Evolutionary conservation across 1,140 invertebrate species (phyloP), one percentile per base, ranked within the genome.

Genomic region (Vollenhovia emeryi): DNA sequence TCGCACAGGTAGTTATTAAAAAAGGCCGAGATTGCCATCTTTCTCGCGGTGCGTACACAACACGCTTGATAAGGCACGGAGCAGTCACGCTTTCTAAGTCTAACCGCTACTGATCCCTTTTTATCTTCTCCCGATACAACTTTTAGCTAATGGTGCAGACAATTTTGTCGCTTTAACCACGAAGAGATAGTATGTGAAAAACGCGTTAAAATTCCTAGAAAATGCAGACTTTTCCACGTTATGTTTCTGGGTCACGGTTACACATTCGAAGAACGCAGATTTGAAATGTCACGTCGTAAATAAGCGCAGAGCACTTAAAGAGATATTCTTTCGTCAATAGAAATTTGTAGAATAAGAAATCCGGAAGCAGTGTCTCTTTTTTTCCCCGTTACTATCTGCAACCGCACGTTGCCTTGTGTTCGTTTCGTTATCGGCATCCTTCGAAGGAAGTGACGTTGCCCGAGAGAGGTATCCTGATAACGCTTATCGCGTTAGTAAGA

Each of bases 31-130:
- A 60, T 64, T 50, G 59, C 43, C 43, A 83, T 82, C 62, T 78
- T 80, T 73, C 45, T 76, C 30, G 33, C 9, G 73, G 15, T 55
- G 24, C 40, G 33, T 57, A 50, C 33, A 45, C 48, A 80, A 69
- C 59, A 78, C 33, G n/a, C 59, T 76, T 33, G 36, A 79, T 79
- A 86, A 40, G 73, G 18, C 18, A 48, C 74, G 50, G n/a, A 83
- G 68, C 78, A 82, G 91, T 92, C 87, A 92, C 91, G 91, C 91
- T 92, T 92, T 92, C 91, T 92, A 91, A 89, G 87, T 80, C 68
- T 62, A 57, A 68, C 8, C 5, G 30, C 27, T 80, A 52, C 36
- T 55, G 24, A 43, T 62, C 45, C 45, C 45, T 59, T 59, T 79
- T 76, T 45, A 52, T 59, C 73, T 55, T 59, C 55, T 86, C 84